Evolutionary conservation across 1,140 invertebrate species (phyloP).

Genomic region (Theocolax elegans): DNA sequence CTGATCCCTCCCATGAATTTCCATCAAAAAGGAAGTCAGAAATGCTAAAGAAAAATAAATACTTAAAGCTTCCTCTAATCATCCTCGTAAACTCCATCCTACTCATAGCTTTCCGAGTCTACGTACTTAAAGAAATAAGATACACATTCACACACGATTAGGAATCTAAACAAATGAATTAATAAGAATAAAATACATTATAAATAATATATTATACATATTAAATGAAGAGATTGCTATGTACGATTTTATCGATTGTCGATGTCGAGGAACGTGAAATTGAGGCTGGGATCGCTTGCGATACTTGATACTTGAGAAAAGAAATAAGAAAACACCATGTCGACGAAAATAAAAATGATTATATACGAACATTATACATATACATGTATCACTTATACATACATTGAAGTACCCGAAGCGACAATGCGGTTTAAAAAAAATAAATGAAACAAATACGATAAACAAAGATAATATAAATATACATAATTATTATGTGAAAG

Average conservation of each 20-base stretch:
- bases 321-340: constrained; percentile 16
- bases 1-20: not conserved
- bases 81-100: constrained; percentile 38
- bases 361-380: constrained; percentile 52
- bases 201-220: constrained; percentile 38
- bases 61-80: constrained; percentile 21
- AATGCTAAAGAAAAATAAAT: not conserved
- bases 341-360: constrained; percentile 25
- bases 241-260: constrained; percentile 21
- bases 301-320: not conserved
- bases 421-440: constrained; percentile 51
- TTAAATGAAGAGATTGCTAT: constrained; percentile 7
- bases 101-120: constrained; percentile 58
- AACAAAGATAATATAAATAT: constrained; percentile 45
- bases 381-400: constrained; percentile 54
- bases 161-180: constrained; percentile 4
- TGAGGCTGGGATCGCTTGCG: not conserved
- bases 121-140: constrained; percentile 57
- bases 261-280: not conserved
- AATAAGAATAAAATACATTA: constrained; percentile 24
- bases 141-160: constrained; percentile 1
- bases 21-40: not conserved
- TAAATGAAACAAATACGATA: constrained; percentile 26
- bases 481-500: constrained; percentile 56
- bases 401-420: constrained; percentile 50